Conservation (phyloP, 2,888 invertebrate genomes). For the Holacanthella duospinosa region DNA sequence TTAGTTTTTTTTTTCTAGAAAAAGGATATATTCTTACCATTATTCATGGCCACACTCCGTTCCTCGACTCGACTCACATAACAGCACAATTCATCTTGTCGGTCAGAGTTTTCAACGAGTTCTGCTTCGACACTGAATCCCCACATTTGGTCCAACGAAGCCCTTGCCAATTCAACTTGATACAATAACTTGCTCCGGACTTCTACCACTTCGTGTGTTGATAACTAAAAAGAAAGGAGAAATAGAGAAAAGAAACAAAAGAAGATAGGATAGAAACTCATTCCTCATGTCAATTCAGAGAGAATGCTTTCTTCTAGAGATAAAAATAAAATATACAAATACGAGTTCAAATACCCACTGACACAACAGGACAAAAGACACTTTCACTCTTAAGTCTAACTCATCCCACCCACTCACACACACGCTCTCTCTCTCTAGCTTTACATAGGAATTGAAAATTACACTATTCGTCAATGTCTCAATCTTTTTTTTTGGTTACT, state of each 20-base stretch:
- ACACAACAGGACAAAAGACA: neutral
- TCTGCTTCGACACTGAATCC: conserved; percentile 97
- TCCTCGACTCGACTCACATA: conserved; percentile 93
- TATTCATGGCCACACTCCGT: conserved; percentile 90
- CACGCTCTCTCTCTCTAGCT: neutral
- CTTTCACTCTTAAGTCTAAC: neutral
- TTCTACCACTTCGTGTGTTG: conserved; percentile 88
- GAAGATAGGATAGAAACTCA: neutral
- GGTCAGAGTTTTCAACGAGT: conserved; percentile 86
- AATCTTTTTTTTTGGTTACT: too few species aligned
- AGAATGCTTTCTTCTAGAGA: too few species aligned
- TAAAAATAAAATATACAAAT: neutral
- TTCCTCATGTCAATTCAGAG: conserved; percentile 1
- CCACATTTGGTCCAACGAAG: conserved; percentile 89
- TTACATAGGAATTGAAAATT: neutral
- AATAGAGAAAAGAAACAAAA: conserved; percentile 1
- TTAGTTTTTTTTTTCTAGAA: too few species aligned
- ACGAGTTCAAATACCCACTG: neutral
- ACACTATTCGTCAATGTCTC: neutral
- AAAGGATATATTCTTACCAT: conserved; percentile 65
- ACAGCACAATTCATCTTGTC: conserved; percentile 92
- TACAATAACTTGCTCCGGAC: conserved; percentile 93
- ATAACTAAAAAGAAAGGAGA: conserved; percentile 53
- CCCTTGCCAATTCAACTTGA: conserved; percentile 85
- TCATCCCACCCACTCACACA: neutral